These are phyloP conservation scores for Aegithalos caudatus DNA, from an alignment of 2,113 vertebrate genomes.

Conservation along the genomic window DNA sequence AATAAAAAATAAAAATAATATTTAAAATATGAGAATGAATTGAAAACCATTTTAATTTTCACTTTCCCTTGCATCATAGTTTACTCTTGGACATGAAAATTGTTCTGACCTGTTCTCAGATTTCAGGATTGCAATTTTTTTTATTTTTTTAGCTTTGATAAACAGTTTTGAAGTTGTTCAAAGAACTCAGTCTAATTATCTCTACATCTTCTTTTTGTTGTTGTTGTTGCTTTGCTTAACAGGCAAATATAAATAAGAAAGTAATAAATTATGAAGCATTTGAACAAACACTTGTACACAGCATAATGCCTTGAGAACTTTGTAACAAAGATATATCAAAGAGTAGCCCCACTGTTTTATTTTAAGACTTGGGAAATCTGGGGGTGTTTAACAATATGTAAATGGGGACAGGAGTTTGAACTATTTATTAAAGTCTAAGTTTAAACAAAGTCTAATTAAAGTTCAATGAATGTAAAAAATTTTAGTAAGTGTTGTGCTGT, in stretches of 20 bases:
- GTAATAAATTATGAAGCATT: not conserved
- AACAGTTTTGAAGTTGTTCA: not conserved
- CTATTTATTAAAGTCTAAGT: not conserved
- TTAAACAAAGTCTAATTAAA: not conserved
- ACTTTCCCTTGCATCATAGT: not conserved
- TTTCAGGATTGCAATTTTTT: not conserved
- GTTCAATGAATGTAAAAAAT: not conserved
- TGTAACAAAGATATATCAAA: not conserved
- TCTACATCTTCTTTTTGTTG: not conserved
- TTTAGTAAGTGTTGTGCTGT: not conserved
- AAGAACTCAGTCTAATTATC: not conserved
- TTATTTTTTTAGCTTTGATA: not conserved
- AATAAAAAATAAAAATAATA: not conserved
- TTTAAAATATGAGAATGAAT: accelerated
- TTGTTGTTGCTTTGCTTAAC: not conserved
- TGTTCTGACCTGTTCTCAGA: not conserved
- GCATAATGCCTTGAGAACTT: not conserved
- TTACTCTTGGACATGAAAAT: not conserved
- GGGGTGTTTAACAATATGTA: not conserved
- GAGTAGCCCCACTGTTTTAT: not conserved
- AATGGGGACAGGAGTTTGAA: not conserved
- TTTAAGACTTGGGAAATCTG: not conserved
- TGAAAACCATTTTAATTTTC: not conserved
- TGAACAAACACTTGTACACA: not conserved
- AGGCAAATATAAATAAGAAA: not conserved